Percentiles rank a stretch among this genome's conserved stretches.
These are phyloP conservation scores for Margaritifera margaritifera DNA, from an alignment of 2,888 invertebrate genomes.

Conservation along the genomic window DNA sequence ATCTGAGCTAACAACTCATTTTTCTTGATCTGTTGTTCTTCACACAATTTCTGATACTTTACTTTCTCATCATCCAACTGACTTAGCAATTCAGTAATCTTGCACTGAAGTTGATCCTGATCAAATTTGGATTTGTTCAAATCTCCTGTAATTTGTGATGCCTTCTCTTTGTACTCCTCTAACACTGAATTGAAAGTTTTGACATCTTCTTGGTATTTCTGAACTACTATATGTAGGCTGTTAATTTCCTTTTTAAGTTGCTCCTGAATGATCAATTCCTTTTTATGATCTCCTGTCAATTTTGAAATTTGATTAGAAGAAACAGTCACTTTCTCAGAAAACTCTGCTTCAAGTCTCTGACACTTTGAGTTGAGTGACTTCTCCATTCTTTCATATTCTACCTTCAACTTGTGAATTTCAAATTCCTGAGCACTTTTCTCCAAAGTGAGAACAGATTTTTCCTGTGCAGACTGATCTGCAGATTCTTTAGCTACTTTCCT, in stretches of 20 bases:
- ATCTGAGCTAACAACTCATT: too few relatives aligned
- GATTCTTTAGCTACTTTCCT: slow-evolving; percentile 17
- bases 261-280: slow-evolving; percentile 11
- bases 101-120: neutral
- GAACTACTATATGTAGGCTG: slow-evolving; percentile 2
- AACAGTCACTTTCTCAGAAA: slow-evolving; percentile 17
- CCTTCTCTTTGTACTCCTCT: slow-evolving; percentile 13
- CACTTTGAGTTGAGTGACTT: slow-evolving; percentile 20
- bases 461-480: slow-evolving; percentile 21
- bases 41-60: slow-evolving; percentile 15
- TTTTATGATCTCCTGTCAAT: slow-evolving; percentile 11
- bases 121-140: slow-evolving; percentile 16
- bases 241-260: slow-evolving; percentile 18
- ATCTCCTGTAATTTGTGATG: slow-evolving; percentile 13
- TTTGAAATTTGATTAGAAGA: slow-evolving; percentile 22
- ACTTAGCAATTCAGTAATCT: slow-evolving; percentile 6
- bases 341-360: slow-evolving; percentile 20
- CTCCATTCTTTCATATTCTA: slow-evolving; percentile 21
- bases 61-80: slow-evolving; percentile 27
- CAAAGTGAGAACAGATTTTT: slow-evolving; percentile 13
- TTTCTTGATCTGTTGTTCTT: too few relatives aligned
- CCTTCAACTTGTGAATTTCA: slow-evolving; percentile 33
- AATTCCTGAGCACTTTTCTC: slow-evolving; percentile 29
- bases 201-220: slow-evolving; percentile 21
- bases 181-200: slow-evolving; percentile 12